A percentile compares a stretch with the other conserved stretches of the same genome.
These are phyloP conservation scores for Drosophila erecta DNA, from an alignment of 1,140 invertebrate genomes.

Conservation along the genomic window DNA sequence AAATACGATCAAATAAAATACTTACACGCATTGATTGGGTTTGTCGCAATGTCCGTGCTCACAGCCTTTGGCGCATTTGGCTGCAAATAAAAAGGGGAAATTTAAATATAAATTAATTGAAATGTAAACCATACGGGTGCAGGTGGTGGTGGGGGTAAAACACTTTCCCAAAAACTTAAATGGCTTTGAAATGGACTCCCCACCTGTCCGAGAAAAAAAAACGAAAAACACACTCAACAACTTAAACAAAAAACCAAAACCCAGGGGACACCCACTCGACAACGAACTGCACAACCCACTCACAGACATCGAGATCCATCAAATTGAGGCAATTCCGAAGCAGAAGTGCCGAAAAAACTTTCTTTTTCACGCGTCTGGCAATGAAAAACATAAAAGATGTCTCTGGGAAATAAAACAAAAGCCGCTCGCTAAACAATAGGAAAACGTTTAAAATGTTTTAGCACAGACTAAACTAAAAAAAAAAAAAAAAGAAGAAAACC, in stretches of 20 bases:
- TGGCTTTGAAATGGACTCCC: slow-evolving; percentile 28
- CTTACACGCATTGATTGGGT: slow-evolving; percentile 98
- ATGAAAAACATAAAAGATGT: slow-evolving; percentile 66
- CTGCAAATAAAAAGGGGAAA: slow-evolving; percentile 90
- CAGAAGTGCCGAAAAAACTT: slow-evolving; percentile 58
- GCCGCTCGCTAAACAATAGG: slow-evolving; percentile 52
- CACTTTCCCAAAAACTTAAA: slow-evolving; percentile 58
- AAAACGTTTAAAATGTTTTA: slow-evolving; percentile 57
- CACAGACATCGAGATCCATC: slow-evolving; percentile 51
- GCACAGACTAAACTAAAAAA: slow-evolving; percentile 30
- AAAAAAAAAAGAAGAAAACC: slow-evolving; percentile 22
- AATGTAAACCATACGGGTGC: slow-evolving; percentile 56
- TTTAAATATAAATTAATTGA: slow-evolving; percentile 78
- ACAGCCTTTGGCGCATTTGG: slow-evolving; percentile 96
- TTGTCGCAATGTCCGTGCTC: slow-evolving; percentile 96
- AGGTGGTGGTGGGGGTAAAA: slow-evolving; percentile 13
- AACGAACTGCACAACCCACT: slow-evolving; percentile 43
- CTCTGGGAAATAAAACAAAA: slow-evolving; percentile 57
- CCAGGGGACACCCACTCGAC: slow-evolving; percentile 55
- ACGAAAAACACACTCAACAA: background rate
- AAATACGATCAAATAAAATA: slow-evolving; percentile 84
- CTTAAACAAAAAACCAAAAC: background rate
- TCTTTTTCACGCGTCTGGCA: slow-evolving; percentile 84
- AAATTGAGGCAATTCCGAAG: slow-evolving; percentile 60
- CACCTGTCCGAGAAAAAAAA: slow-evolving; percentile 26